Base-by-base conservation (phyloP, 30 jellyfish, hydroid and myxozoan genomes). In the Cassiopea xamachana region DNA sequence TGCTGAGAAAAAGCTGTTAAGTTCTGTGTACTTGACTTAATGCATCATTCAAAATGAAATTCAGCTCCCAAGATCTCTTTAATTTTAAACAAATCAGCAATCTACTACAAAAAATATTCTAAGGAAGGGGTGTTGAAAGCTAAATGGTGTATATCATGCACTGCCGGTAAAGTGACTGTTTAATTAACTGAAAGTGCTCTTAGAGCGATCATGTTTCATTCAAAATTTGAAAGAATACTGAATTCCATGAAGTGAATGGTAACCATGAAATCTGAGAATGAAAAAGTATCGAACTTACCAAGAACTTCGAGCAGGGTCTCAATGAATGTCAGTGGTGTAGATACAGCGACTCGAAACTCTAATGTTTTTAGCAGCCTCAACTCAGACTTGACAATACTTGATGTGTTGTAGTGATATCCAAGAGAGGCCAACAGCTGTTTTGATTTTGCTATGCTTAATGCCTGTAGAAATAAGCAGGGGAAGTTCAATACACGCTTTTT, bases 381-480 rank as follows among this genome's bases (percentile, higher is more conserved):
- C 80, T 94, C 98, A 3, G 98, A 94, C 51, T 94, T 94, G 81
- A 82, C 75, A 60, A 94, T 92, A 48, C 93, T 82, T 49, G 96
- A 19, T 1, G 86, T 84, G 3, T 96, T 81, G 76, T 84, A 89
- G 47, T 84, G 89, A 44, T 71, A 89, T 2, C 92, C 96, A 48
- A 82, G 71, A 44, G 93, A 84, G 2, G 89, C 88, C 50, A 89
- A 78, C 12, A 89, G 87, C 68, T 96, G 80, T 69, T 82, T 70
- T 14, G 93, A 80, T 71, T 85, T 94, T 1, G 94, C 12, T 69
- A 97, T 96, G 48, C 81, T 75, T 61, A 94, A 27, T 9, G 98
- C 96, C 98, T 93, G 87, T 27, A 27, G 39, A 27, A 27, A 27
- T 27, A 27, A 27, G 39, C 39, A 27, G 39, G 39, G 39, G 39